These are phyloP conservation scores for Rhinoptilus africanus DNA, from an alignment of 2,113 vertebrate genomes.

Conservation along the genomic window DNA sequence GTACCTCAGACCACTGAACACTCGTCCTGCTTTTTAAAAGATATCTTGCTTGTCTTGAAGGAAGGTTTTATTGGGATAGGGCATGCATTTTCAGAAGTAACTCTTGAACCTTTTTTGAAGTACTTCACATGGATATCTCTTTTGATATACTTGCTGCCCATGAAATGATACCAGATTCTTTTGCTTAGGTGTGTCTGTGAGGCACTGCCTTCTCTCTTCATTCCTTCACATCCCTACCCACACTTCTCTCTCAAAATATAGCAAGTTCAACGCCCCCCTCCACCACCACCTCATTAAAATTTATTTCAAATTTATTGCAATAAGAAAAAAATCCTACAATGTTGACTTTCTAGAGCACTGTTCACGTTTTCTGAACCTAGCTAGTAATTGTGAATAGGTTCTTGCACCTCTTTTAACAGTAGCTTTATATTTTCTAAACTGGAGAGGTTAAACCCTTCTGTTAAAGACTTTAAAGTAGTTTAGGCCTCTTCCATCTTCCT, in stretches of 20 bases:
- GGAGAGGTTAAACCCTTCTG: neutral
- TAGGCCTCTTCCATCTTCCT: neutral
- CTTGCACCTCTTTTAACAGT: neutral
- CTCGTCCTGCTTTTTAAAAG: neutral
- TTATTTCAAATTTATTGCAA: neutral
- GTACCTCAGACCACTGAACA: neutral
- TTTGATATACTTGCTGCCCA: neutral
- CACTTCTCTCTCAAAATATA: neutral
- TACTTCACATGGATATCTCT: neutral
- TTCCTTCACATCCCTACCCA: neutral
- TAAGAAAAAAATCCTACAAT: neutral
- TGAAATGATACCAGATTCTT: neutral
- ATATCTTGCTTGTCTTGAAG: neutral
- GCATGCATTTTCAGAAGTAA: neutral
- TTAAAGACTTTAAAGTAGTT: neutral
- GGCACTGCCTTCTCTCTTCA: neutral
- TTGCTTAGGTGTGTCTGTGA: neutral
- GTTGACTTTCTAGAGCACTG: neutral
- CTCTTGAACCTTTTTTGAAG: neutral
- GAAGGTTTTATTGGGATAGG: neutral
- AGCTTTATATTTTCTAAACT: neutral
- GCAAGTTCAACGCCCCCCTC: neutral
- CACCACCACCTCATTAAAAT: neutral
- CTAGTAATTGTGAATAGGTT: neutral
- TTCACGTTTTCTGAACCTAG: neutral